phyloP scores from a whole-genome alignment of 1,140 invertebrate species.

The Aleiodes sp. region DNA sequence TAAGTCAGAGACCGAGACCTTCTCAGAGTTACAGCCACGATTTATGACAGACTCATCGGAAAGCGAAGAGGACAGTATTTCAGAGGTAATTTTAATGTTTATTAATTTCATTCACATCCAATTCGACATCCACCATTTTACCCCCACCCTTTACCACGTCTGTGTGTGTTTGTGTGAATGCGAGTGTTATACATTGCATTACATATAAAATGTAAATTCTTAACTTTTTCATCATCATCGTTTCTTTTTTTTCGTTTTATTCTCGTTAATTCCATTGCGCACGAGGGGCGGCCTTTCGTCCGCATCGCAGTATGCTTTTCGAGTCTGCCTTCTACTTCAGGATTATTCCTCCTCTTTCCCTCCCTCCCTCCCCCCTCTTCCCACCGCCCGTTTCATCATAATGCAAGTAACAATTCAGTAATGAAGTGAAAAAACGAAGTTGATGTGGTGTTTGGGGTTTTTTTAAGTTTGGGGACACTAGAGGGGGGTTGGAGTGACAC shows the following conservation, averaged over 20 bases:
- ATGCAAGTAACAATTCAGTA: too few species aligned
- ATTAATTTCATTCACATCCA: too few species aligned
- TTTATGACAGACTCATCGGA: slow-evolving; percentile 90
- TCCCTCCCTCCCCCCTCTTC: too few species aligned
- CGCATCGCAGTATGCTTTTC: slow-evolving; percentile 34
- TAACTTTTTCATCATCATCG: slow-evolving; percentile 14
- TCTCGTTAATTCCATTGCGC: slow-evolving; percentile 23
- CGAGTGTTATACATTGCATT: background rate
- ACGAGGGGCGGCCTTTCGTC: slow-evolving; percentile 35
- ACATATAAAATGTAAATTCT: too few species aligned
- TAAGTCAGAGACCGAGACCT: slow-evolving; percentile 81
- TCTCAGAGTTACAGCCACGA: slow-evolving; percentile 78
- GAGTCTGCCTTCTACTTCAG: slow-evolving; percentile 4
- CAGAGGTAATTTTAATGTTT: slow-evolving; percentile 75
- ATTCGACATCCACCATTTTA: slow-evolving; percentile 50
- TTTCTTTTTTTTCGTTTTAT: slow-evolving; percentile 1
- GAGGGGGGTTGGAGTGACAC: too few species aligned
- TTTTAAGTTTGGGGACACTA: too few species aligned
- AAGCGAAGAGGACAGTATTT: slow-evolving; percentile 92
- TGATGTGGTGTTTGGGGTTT: too few species aligned
- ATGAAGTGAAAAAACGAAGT: too few species aligned
- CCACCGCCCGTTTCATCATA: too few species aligned
- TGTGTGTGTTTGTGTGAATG: background rate
- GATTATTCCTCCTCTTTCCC: slow-evolving; percentile 1
- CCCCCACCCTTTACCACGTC: slow-evolving; percentile 36